phyloP scores from a whole-genome alignment of 2,797 vertebrate species.

The Manis pentadactyla region DNA sequence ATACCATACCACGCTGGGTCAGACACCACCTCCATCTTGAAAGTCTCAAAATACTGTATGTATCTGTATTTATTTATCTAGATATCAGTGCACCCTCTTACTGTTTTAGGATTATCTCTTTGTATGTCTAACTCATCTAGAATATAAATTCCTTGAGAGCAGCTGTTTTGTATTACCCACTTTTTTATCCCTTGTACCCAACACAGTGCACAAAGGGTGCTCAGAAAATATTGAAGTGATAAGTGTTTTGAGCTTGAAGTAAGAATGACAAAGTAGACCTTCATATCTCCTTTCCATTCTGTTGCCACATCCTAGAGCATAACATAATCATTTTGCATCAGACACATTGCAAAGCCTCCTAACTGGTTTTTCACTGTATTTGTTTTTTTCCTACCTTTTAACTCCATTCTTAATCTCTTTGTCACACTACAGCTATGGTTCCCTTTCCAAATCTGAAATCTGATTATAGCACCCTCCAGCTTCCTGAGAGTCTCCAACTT shows the following conservation, averaged over 20 bases:
- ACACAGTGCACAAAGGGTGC: not conserved
- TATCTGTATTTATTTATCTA: not conserved
- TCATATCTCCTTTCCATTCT: not conserved
- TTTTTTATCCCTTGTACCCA: constrained; percentile 7
- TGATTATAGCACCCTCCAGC: not conserved
- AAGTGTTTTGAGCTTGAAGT: constrained; percentile 40
- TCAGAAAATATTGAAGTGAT: not conserved
- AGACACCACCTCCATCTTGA: not conserved
- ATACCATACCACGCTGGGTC: not conserved
- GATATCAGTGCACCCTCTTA: not conserved
- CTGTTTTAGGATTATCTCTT: constrained; percentile 13
- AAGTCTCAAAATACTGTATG: not conserved
- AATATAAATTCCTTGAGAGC: not conserved
- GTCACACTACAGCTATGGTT: not conserved
- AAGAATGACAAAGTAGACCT: not conserved
- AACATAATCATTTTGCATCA: not conserved
- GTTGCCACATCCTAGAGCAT: not conserved
- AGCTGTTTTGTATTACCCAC: not conserved
- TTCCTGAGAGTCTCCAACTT: not conserved
- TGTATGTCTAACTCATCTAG: constrained; percentile 18
- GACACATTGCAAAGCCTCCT: not conserved
- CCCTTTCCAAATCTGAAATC: constrained; percentile 40
- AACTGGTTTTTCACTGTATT: not conserved
- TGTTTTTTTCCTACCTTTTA: constrained; percentile 12
- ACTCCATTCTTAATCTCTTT: not conserved